A percentile compares a stretch with the other conserved stretches of the same genome.
phyloP scores from a whole-genome alignment of 2,888 invertebrate genomes.

The Scrobipalpa costella region DNA sequence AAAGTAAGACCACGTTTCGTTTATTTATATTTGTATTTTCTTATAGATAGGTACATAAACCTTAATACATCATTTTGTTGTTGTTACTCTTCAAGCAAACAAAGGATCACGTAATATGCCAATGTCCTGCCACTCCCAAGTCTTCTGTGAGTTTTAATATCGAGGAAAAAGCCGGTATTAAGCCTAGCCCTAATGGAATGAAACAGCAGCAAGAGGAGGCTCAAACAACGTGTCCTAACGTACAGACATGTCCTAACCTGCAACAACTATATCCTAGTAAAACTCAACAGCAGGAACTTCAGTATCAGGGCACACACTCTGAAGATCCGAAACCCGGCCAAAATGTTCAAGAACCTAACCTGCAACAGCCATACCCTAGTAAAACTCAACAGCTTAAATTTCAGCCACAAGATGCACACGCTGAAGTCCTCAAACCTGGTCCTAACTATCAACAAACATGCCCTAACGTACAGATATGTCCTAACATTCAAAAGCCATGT shows the following conservation, averaged over 20 bases:
- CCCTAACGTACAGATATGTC: background rate
- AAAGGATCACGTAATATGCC: too few species aligned
- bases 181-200: background rate
- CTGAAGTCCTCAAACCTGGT: background rate
- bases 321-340: background rate
- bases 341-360: background rate
- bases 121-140: too few species aligned
- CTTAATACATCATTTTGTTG: too few species aligned
- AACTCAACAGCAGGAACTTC: background rate
- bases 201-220: background rate
- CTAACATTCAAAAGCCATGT: background rate
- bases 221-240: background rate
- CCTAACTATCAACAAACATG: background rate
- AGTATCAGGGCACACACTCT: background rate
- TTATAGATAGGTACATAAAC: too few species aligned
- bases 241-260: background rate
- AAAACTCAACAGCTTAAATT: background rate
- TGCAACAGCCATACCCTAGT: too few species aligned
- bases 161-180: too few species aligned
- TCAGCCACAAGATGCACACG: background rate
- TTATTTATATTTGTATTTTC: too few species aligned
- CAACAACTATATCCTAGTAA: background rate
- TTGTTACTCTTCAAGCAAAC: too few species aligned
- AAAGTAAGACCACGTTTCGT: background rate
- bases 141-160: too few species aligned